Evolutionary conservation across 2,888 invertebrate genomes (phyloP).

Genomic region (Drosophila neoperkinsi): DNA sequence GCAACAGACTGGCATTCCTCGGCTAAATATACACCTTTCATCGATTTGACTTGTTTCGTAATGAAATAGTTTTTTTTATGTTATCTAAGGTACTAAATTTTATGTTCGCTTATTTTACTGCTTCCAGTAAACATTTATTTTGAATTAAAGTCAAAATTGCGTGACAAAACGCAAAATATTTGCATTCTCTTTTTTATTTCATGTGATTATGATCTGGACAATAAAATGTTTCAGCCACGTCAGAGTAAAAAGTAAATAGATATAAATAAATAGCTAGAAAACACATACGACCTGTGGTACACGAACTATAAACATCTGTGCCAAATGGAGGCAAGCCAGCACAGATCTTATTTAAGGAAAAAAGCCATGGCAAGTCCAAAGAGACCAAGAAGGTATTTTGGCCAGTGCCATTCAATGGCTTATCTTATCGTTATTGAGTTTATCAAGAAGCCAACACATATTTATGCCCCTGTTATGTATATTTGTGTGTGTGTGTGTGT

Average conservation of each 20-base stretch:
- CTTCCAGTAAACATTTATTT: slow-evolving; percentile 8
- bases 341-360: neutral
- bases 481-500: slow-evolving; percentile 17
- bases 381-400: neutral
- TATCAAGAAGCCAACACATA: slow-evolving; percentile 49
- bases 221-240: slow-evolving; percentile 26
- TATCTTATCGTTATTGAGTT: slow-evolving; percentile 66
- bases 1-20: neutral
- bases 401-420: slow-evolving; percentile 32
- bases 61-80: neutral
- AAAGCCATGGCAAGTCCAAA: slow-evolving; percentile 1
- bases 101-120: slow-evolving; percentile 21
- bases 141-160: slow-evolving; percentile 22
- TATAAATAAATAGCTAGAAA: neutral
- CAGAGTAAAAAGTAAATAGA: neutral
- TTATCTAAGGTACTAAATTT: slow-evolving; percentile 6
- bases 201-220: neutral
- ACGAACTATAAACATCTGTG: slow-evolving; percentile 2
- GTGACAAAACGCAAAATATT: slow-evolving; percentile 1
- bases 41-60: neutral
- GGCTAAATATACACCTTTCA: neutral
- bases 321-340: neutral
- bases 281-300: slow-evolving; percentile 69
- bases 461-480: slow-evolving; percentile 36
- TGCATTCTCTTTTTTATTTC: neutral